These are phyloP conservation scores for Lasioglossum villosulum DNA, from an alignment of 2,888 invertebrate species.

Conservation along the genomic window DNA sequence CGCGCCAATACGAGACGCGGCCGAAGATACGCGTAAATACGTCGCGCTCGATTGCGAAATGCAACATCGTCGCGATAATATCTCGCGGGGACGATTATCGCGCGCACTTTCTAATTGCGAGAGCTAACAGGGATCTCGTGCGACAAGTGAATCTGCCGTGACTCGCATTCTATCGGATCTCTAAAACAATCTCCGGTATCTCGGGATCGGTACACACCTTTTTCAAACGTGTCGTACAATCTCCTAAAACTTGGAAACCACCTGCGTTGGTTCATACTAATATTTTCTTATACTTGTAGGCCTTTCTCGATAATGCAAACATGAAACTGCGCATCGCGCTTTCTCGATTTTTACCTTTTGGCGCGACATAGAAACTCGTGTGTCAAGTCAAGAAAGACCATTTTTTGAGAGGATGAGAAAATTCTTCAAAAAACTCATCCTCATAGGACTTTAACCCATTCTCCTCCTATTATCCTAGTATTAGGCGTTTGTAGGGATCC, in stretches of 20 bases:
- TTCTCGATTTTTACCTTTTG: too few relatives aligned
- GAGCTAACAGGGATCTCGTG: conserved; percentile 38
- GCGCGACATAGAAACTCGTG: too few relatives aligned
- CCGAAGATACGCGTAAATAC: not conserved
- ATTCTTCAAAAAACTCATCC: too few relatives aligned
- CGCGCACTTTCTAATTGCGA: conserved; percentile 65
- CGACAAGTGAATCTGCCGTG: not conserved
- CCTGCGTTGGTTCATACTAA: not conserved
- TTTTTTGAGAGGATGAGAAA: too few relatives aligned
- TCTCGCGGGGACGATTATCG: conserved; percentile 41
- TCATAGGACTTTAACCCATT: too few relatives aligned
- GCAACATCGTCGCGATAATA: conserved; percentile 49
- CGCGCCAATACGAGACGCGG: not conserved
- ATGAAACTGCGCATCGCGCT: too few relatives aligned
- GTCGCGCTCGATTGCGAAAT: conserved; percentile 51
- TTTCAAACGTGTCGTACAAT: not conserved
- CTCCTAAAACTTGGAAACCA: not conserved
- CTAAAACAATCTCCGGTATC: not conserved
- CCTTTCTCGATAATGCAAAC: too few relatives aligned
- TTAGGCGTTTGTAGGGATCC: too few relatives aligned
- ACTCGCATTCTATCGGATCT: not conserved
- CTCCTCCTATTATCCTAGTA: too few relatives aligned
- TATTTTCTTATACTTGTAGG: too few relatives aligned
- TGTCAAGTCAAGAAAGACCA: too few relatives aligned
- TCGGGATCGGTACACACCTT: not conserved